These are phyloP conservation scores for Abrostola triplasia DNA, from an alignment of 2,888 invertebrate species.

Conservation along the genomic window DNA sequence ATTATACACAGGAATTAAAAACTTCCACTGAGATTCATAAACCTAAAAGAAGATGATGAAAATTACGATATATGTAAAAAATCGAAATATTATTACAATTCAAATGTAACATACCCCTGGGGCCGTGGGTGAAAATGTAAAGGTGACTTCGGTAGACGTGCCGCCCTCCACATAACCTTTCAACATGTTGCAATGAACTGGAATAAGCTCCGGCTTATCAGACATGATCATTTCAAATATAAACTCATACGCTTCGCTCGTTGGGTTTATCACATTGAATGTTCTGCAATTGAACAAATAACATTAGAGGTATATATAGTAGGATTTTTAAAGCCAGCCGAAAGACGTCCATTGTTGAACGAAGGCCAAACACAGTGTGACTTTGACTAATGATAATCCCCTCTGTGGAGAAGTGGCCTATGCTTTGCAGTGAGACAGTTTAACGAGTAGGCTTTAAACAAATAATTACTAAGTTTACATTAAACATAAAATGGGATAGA, in stretches of 20 bases:
- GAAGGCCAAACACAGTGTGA: too few species aligned
- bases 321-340: background rate
- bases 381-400: too few species aligned
- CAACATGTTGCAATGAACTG: conserved; percentile 88
- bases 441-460: too few species aligned
- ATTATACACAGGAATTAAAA: conserved; percentile 88
- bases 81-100: background rate
- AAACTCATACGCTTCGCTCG: conserved; percentile 88
- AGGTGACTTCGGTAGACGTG: conserved; percentile 88
- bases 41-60: conserved; percentile 60
- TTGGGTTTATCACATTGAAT: conserved; percentile 91
- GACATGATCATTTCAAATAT: conserved; percentile 87
- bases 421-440: too few species aligned
- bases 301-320: background rate
- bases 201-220: conserved; percentile 77
- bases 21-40: conserved; percentile 91
- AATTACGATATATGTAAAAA: background rate
- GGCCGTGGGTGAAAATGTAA: conserved; percentile 90
- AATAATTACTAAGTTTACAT: too few species aligned
- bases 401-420: too few species aligned
- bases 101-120: conserved; percentile 80
- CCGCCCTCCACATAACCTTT: conserved; percentile 89
- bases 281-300: conserved; percentile 74
- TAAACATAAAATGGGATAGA: background rate
- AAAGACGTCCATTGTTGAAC: background rate